Base-by-base conservation (phyloP, 1,140 invertebrate genomes). In the Tigriopus japonicus region DNA sequence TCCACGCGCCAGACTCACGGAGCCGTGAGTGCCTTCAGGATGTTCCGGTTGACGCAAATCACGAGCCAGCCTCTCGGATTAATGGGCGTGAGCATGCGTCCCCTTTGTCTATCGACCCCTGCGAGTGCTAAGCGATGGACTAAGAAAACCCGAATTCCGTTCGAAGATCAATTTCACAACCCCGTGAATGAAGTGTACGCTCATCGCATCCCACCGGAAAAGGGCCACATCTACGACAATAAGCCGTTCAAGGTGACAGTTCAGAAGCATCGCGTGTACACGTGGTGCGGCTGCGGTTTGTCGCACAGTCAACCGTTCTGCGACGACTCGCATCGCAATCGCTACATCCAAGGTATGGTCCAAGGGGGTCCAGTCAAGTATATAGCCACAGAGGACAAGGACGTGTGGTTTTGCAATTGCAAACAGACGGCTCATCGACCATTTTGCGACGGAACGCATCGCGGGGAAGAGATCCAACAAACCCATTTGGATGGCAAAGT, bases 351-450 rank as follows among this genome's bases (percentile, higher is more conserved):
- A 12, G 28, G 40, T n/a, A 19, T 61, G 9, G 21, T 51, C 17
- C 15, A 41, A 23, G 59, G 59, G 69, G 67, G 79, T 59, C 93
- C 93, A 0, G 74, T 97, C 13, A 74, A 73, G 61, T 96, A 96
- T 66, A 72, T 75, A 65, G 88, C 95, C 1, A 79, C 81, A 52
- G 82, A 94, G 74, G 85, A 83, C 0, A 91, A 91, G 71, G 86
- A 94, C 14, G 96, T 96, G 69, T 98, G 89, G 88, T 74, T 98
- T 3, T 99, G 95, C 71, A 95, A 95, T 69, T 99, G 95, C 70
- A 98, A 98, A 71, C 93, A 97, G 71, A 94, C 93, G 2, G 77
- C 79, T 49, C 86, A 92, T 67, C 76, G 88, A 66, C 95, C 95
- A 9, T 98, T 97, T 71, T 99, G 95, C 77, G 95, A 99, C 77